phyloP scores from a whole-genome alignment of 2,888 invertebrate genomes.

The Proisotoma minuta region DNA sequence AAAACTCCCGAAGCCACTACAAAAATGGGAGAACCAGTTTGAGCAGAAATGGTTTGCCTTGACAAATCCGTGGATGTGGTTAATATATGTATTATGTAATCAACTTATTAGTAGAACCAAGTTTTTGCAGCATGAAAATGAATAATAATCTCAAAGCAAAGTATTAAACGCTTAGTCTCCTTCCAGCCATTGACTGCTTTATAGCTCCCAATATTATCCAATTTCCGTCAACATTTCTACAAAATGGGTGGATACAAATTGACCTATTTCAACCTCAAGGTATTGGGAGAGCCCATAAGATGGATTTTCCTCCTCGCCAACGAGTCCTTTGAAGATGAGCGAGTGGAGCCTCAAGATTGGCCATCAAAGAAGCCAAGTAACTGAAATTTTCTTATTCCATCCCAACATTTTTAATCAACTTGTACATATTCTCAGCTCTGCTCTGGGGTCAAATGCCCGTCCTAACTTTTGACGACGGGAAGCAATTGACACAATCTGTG shows the following conservation, averaged over 20 bases:
- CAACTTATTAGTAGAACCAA: neutral
- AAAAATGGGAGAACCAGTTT: neutral
- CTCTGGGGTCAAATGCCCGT: conserved; percentile 53
- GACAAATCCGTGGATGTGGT: neutral
- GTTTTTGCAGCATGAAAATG: neutral
- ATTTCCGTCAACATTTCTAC: neutral
- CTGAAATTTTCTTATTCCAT: neutral
- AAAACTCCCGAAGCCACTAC: no score
- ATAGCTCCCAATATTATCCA: no score
- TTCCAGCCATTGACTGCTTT: no score
- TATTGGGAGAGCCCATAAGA: conserved; percentile 18
- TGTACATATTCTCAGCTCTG: conserved; percentile 9
- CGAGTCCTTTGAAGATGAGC: conserved; percentile 25
- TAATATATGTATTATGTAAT: neutral
- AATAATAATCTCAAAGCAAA: no score
- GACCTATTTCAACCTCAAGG: conserved; percentile 26
- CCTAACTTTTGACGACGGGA: conserved; percentile 57
- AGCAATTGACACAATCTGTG: conserved; percentile 56
- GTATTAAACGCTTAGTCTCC: no score
- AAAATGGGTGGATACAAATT: conserved; percentile 17
- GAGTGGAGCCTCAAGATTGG: conserved; percentile 23
- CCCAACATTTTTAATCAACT: no score
- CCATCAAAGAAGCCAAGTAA: conserved; percentile 23
- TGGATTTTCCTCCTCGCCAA: conserved; percentile 27
- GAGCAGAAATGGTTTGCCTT: neutral